These are phyloP conservation scores for Tetrapedia diversipes DNA, from an alignment of 2,888 invertebrate species.

Conservation along the genomic window DNA sequence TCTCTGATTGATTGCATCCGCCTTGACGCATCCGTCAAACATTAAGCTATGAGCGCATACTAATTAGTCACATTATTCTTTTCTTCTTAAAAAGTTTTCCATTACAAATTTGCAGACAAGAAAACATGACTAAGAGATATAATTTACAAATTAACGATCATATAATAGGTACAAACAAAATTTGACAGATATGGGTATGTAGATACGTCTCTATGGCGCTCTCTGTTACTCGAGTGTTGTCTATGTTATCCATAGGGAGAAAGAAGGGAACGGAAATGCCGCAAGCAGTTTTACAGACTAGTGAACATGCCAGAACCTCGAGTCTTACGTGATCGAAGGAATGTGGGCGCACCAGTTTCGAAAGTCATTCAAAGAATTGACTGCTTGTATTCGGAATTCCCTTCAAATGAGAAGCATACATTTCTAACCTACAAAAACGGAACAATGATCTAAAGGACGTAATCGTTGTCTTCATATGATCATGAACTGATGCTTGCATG, in stretches of 20 bases:
- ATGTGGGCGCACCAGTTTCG: slow-evolving; percentile 78
- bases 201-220: background rate
- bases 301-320: slow-evolving; percentile 54
- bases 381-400: slow-evolving; percentile 67
- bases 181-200: background rate
- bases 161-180: background rate
- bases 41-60: background rate
- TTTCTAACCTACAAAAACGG: slow-evolving; percentile 4
- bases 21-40: background rate
- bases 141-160: background rate
- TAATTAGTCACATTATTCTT: background rate
- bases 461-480: background rate
- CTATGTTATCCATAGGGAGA: slow-evolving; percentile 11
- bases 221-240: slow-evolving; percentile 3
- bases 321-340: slow-evolving; percentile 60
- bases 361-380: slow-evolving; percentile 72
- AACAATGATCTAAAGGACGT: background rate
- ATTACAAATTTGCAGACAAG: background rate
- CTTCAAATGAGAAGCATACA: slow-evolving; percentile 9
- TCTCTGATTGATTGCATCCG: background rate
- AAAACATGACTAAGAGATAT: background rate
- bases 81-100: background rate
- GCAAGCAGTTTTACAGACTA: slow-evolving; percentile 56
- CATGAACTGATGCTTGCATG: background rate
- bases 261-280: slow-evolving; percentile 34